These are phyloP conservation scores for Parapsyche elsis DNA, from an alignment of 1,140 invertebrate species.

Conservation along the genomic window DNA sequence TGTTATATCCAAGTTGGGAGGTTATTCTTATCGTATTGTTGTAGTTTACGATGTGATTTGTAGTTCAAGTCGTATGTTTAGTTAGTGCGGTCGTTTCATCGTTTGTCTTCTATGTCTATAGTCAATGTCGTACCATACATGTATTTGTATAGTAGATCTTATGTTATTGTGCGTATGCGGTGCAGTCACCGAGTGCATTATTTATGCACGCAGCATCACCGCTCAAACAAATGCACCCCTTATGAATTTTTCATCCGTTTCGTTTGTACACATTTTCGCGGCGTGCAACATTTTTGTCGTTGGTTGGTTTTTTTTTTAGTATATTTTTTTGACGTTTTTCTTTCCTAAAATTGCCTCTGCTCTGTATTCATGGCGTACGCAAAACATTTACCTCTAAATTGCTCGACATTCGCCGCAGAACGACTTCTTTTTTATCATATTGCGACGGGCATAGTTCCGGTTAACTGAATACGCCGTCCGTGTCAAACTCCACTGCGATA, in stretches of 20 bases:
- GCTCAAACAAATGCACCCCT: conserved; percentile 43
- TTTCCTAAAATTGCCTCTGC: conserved; percentile 45
- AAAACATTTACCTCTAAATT: conserved; percentile 55
- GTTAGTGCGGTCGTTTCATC: too few species aligned
- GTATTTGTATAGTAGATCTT: too few species aligned
- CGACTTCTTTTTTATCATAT: conserved; percentile 43
- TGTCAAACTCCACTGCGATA: conserved; percentile 1
- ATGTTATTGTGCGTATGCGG: not conserved
- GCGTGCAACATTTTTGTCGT: conserved; percentile 13
- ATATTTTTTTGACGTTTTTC: conserved; percentile 13
- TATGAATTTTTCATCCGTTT: conserved; percentile 49
- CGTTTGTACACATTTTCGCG: conserved; percentile 20
- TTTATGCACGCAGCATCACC: conserved; percentile 31
- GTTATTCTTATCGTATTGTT: too few species aligned
- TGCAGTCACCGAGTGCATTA: conserved; percentile 9
- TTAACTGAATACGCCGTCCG: conserved; percentile 25
- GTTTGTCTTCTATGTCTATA: too few species aligned
- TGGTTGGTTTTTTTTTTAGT: not conserved
- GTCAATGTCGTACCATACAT: too few species aligned
- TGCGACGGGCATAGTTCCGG: conserved; percentile 1
- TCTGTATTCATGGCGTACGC: conserved; percentile 54
- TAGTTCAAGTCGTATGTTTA: too few species aligned
- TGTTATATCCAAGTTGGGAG: too few species aligned
- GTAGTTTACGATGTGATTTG: too few species aligned
- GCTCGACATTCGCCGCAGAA: conserved; percentile 51